Conservation (phyloP, 2,113 vertebrate species). For the Coreoperca whiteheadi region DNA sequence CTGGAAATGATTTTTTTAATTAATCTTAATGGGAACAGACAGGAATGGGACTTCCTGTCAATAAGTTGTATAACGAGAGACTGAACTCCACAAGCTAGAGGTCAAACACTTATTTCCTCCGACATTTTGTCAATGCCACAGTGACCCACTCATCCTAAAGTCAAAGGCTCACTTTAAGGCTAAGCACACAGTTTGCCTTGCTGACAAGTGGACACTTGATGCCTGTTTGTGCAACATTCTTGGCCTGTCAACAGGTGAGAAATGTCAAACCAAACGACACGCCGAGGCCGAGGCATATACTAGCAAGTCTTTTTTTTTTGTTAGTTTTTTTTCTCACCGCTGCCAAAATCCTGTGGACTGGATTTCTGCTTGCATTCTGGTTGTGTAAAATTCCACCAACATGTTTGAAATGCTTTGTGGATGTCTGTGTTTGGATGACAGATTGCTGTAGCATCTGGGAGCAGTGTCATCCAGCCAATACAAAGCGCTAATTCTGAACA, state of each 20-base stretch:
- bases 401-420: conserved; percentile 6
- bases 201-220: conserved; percentile 80
- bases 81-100: background rate
- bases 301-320: conserved; percentile 14
- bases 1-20: background rate
- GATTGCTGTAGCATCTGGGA: background rate
- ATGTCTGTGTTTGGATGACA: background rate
- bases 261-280: conserved; percentile 35
- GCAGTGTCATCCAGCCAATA: background rate
- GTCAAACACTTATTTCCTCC: conserved; percentile 13
- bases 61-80: background rate
- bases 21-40: background rate
- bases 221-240: conserved; percentile 78
- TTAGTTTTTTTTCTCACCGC: conserved; percentile 8
- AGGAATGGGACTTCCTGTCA: background rate
- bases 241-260: conserved; percentile 74
- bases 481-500: background rate
- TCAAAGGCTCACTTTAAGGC: conserved; percentile 49
- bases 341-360: background rate
- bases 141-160: conserved; percentile 7
- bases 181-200: conserved; percentile 76
- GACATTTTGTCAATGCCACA: background rate
- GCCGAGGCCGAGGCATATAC: conserved; percentile 1
- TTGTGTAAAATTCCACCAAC: conserved; percentile 16
- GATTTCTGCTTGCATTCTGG: conserved; percentile 2